Evolutionary conservation across 2,888 invertebrate genomes (phyloP), one percentile per base, ranked within the genome.

Genomic region (Diloba caeruleocephala): DNA sequence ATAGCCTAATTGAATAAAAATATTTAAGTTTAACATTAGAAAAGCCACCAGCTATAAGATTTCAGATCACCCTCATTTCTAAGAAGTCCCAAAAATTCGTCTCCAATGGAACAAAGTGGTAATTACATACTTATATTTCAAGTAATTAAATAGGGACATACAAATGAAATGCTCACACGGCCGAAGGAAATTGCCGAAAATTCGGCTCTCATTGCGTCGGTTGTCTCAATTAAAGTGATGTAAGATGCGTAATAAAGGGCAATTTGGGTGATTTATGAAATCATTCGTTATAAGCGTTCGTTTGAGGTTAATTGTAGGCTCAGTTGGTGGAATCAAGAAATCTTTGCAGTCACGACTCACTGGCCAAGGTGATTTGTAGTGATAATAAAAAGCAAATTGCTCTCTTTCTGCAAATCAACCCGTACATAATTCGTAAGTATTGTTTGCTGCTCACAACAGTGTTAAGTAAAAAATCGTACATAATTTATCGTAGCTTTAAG

Each of bases 231-330:
- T 88, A 90, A 88, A 84, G 82, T 86, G 88, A 90, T 85, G 88
- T 90, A 88, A 90, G 90, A 89, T 87, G 86, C 84, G 87, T 88
- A 89, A 90, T 90, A 89, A 89, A 85, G 81, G 87, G 83, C 85
- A 89, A 72, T 90, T 89, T 81, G 68, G 76, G 76, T 90, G 90
- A 91, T 91, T 90, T 90, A 91, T 90, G 79, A 86, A 81, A 87
- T 85, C 88, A 86, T 90, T 88, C 79, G 82, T 90, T 88, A 88
- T 85, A 84, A 85, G 71, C 78, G 41, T 59, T 57, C 52, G 56
- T 53, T 66, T 61, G 55, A 71, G 87, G 88, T 88, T 89, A 88
- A 88, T 88, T 86, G 84, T 82, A 81, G 85, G 85, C 85, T 87
- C 85, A 84, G 39, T 74, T 78, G 81, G 77, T 74, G 68, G 57